Base-by-base conservation (phyloP, 1,140 invertebrate genomes). In the Papilio aristodemus region DNA sequence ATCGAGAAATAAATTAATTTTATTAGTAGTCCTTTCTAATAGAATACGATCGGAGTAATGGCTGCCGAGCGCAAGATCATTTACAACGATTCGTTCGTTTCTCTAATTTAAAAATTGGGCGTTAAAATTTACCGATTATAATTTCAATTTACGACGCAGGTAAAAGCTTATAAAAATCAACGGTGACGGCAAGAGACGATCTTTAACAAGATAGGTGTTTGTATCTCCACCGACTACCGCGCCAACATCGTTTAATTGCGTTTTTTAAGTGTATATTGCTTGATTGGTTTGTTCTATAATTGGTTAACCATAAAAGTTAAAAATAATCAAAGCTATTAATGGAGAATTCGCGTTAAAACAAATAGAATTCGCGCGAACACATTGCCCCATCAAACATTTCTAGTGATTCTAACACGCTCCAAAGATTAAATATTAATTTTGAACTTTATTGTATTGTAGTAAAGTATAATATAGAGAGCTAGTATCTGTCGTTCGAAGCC, bases 1-100 rank as follows among this genome's bases (percentile, higher is more conserved):
- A 91, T 90, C 81, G 86, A 84, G 85, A 87, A 89, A 90, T 90
- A 90, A 90, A 91, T 91, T 90, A 91, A 90, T 90, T 89, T 86
- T 86, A 87, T 89, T 87, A 88, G 81, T 87, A 85, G 83, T 88
- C 83, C 81, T 87, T 84, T 88, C 79, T 89, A 89, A 89, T 89
- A 89, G 88, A 90, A 90, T 86, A 87, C 77, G 77, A 74, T 39
- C 75, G 75, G 76, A 75, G 71, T 73, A 76, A 77, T 75, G 71
- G 74, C 75, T 79, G 71, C 76, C 75, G 78, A 84, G 84, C 68
- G 71, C 71, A 58, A 74, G 75, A 74, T 79, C 75, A 71, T 70
- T 78, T 75, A 74, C 80, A 81, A 71, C 74, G 76, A 73, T 78
- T 77, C 77, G 76, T 83, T 85, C 77, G 78, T 80, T 80, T 87